Base-by-base conservation (phyloP, 2,113 vertebrate genomes). In the Gymnarchus niloticus region DNA sequence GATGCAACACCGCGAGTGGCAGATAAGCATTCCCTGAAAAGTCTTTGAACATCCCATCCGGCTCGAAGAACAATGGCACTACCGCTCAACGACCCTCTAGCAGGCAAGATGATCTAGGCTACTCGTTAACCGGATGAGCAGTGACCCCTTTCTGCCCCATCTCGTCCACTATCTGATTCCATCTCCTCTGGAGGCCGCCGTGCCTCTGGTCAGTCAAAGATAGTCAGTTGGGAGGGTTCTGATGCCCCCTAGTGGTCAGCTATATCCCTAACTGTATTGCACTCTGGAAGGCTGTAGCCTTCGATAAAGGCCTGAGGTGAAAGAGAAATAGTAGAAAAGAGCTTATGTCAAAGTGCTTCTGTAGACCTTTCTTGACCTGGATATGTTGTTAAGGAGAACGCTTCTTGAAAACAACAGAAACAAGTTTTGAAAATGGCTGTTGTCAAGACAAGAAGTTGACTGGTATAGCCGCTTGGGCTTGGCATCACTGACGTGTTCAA, bases 171-270 rank as follows among this genome's bases (percentile, higher is more conserved):
- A 85, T 82, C 88, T 88, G 69, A 57, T 87, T 87, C 85, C 91
- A 92, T 90, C 92, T 92, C 92, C 88, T 91, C 93, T 89, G 52
- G 37, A 48, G 61, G 56, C 56, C 51, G 52, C 19, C 12, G 44
- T 51, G 46, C 56, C 49, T 46, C 69, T 37, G 21, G 12, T 33
- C 77, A 83, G 61, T 33, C 61, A 65, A 12, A 65, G 28, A 14
- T 17, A 69, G 12, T 69, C 12, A 37, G 61, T 14, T 37, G 21
- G 49, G 84, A 84, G 65, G 56, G 85, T 52, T 69, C 59, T 56
- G 73, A 87, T 84, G 87, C 69, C 89, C 61, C 37, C 88, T 88
- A 84, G 85, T 87, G 89, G 88, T 61, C 56, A 5, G 1, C 61
- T 69, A 14, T 69, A 14, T 69, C 61, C 61, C 28, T 33, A 21